Percentiles rank a stretch among this genome's conserved stretches.
Conservation (phyloP, 2,888 invertebrate genomes). For the Agonopterix arenella region DNA sequence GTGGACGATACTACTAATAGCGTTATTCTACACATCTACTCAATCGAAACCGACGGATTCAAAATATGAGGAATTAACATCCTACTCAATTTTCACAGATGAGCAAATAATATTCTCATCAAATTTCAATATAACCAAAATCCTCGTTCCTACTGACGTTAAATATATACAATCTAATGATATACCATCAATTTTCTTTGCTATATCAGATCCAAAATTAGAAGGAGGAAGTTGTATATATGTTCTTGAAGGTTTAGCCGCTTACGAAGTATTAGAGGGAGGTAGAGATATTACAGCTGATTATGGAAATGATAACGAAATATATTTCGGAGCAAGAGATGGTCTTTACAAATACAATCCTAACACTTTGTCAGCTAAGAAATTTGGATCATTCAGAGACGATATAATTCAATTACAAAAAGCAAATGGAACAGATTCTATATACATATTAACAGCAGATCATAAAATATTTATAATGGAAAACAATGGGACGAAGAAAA, state of each 20-base stretch:
- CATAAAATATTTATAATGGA: conserved; percentile 41
- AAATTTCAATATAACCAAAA: conserved; percentile 39
- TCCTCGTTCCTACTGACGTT: conserved; percentile 44
- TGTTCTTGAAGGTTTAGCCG: conserved; percentile 53
- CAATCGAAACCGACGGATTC: background rate
- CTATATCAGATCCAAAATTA: conserved; percentile 36
- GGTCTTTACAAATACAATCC: conserved; percentile 45
- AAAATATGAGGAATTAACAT: background rate
- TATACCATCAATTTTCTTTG: conserved; percentile 51
- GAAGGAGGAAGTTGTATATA: conserved; percentile 52
- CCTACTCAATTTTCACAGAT: conserved; percentile 28
- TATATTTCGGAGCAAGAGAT: conserved; percentile 47
- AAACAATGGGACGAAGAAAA: conserved; percentile 38
- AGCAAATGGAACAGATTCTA: conserved; percentile 40
- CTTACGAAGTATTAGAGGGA: conserved; percentile 51
- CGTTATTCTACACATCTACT: background rate
- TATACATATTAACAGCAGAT: conserved; percentile 36
- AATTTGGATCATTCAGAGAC: conserved; percentile 42
- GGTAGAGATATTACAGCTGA: conserved; percentile 51
- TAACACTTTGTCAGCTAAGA: conserved; percentile 44
- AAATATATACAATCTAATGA: conserved; percentile 33
- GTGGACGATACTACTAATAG: background rate
- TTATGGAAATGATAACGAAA: conserved; percentile 31
- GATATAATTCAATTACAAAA: conserved; percentile 54
- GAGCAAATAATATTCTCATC: conserved; percentile 50